phyloP scores from a whole-genome alignment of 2,797 vertebrate genomes.

The Pampus argenteus region DNA sequence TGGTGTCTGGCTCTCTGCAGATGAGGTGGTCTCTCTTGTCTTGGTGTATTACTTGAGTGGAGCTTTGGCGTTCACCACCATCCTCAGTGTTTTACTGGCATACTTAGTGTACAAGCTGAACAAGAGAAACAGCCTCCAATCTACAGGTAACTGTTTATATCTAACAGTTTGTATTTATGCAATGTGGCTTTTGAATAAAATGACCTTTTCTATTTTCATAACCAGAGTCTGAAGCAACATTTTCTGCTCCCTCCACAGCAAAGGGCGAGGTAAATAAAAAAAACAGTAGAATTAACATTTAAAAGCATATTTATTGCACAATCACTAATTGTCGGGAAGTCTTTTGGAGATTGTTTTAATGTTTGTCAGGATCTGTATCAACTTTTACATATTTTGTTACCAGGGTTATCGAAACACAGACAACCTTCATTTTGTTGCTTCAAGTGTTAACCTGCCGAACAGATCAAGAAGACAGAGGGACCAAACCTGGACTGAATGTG shows the following conservation, averaged over 20 bases:
- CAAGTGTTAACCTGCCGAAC: conserved; percentile 4
- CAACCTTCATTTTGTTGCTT: conserved; percentile 39
- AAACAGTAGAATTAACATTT: neutral
- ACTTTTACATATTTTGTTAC: neutral
- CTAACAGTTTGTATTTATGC: neutral
- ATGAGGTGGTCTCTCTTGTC: neutral
- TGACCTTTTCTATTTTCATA: neutral
- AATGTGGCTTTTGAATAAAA: neutral
- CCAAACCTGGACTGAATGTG: conserved; percentile 11
- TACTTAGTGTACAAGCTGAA: neutral
- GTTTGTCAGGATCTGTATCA: neutral
- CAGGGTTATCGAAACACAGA: neutral
- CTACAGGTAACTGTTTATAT: conserved; percentile 23
- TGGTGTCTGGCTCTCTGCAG: conserved; percentile 4
- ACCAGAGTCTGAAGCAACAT: neutral
- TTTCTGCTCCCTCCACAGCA: neutral
- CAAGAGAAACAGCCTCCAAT: neutral
- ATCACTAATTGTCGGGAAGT: neutral
- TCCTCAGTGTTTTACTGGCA: conserved; percentile 37
- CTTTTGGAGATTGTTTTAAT: too few relatives aligned
- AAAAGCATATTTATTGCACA: too few relatives aligned
- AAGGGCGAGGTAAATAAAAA: conserved; percentile 24
- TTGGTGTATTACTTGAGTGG: conserved; percentile 32
- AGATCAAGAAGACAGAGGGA: conserved; percentile 22
- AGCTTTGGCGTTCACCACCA: conserved; percentile 29